A percentile compares a stretch with the other conserved stretches of the same genome.
Conservation (phyloP, 1,140 invertebrate species). For the Drosophila obscura region DNA sequence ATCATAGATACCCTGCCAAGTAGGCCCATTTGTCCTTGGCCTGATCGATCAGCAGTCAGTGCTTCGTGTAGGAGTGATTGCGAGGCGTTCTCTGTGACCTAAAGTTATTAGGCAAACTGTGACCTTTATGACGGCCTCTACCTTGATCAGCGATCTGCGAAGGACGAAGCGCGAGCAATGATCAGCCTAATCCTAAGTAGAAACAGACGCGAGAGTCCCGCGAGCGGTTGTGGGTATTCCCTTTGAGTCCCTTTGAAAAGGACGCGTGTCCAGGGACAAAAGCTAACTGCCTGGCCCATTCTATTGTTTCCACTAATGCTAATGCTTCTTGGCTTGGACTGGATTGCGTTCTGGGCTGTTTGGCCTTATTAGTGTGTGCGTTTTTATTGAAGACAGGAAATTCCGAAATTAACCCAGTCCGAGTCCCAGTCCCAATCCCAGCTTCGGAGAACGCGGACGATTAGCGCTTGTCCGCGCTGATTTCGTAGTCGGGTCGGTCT, state of each 20-base stretch:
- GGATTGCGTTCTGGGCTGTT: slow-evolving; percentile 35
- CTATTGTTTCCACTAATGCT: slow-evolving; percentile 75
- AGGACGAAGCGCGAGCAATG: too few relatives aligned
- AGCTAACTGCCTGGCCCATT: slow-evolving; percentile 65
- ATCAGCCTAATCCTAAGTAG: slow-evolving; percentile 56
- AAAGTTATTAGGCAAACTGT: slow-evolving; percentile 77
- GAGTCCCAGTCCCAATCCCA: slow-evolving; percentile 67
- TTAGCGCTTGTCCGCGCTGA: slow-evolving; percentile 46
- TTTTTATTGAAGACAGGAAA: slow-evolving; percentile 69
- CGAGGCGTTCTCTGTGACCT: slow-evolving; percentile 76
- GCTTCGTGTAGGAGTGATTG: slow-evolving; percentile 77
- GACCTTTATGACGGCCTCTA: slow-evolving; percentile 59
- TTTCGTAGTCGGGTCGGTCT: slow-evolving; percentile 22
- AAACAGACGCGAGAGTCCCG: slow-evolving; percentile 59
- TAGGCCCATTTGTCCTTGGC: slow-evolving; percentile 11
- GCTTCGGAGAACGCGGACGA: slow-evolving; percentile 68
- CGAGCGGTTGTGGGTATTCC: slow-evolving; percentile 60
- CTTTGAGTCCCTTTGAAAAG: slow-evolving; percentile 44
- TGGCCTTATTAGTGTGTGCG: slow-evolving; percentile 74
- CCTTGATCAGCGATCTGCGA: slow-evolving; percentile 31
- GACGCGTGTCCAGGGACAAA: slow-evolving; percentile 72
- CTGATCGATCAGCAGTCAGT: slow-evolving; percentile 63
- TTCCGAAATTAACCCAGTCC: slow-evolving; percentile 71
- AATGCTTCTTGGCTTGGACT: slow-evolving; percentile 46
- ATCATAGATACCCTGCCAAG: slow-evolving; percentile 11